A percentile compares a stretch with the other conserved stretches of the same genome.
These are phyloP conservation scores for Diorhabda elongata DNA, from an alignment of 1,140 invertebrate genomes.

Conservation along the genomic window DNA sequence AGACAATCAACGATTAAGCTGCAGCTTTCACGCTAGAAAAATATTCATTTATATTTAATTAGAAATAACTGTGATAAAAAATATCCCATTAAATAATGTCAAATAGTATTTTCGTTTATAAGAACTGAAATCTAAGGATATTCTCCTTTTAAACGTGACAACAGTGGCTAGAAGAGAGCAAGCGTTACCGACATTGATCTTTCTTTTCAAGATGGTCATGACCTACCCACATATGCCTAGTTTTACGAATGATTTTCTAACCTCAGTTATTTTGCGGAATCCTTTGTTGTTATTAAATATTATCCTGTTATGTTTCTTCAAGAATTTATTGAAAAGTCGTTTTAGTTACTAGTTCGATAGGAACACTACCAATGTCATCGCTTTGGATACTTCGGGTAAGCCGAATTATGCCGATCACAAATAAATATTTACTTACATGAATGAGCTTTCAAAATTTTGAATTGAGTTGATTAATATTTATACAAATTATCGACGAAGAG, in stretches of 20 bases:
- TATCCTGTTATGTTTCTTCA: not conserved
- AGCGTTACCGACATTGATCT: not conserved
- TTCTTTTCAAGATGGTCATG: not conserved
- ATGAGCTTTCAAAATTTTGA: too few relatives aligned
- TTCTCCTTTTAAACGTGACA: not conserved
- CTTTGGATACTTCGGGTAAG: slow-evolving; percentile 1
- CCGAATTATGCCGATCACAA: not conserved
- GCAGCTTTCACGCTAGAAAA: too few relatives aligned
- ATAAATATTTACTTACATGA: not conserved
- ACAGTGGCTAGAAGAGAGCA: not conserved
- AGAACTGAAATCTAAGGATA: not conserved
- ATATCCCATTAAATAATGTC: too few relatives aligned
- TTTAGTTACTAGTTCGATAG: not conserved
- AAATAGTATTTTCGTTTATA: too few relatives aligned
- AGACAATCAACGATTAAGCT: too few relatives aligned
- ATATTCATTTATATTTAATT: too few relatives aligned
- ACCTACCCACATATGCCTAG: not conserved
- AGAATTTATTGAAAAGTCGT: not conserved
- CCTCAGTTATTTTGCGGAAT: not conserved
- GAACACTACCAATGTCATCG: not conserved
- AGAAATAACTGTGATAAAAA: too few relatives aligned
- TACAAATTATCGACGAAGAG: too few relatives aligned
- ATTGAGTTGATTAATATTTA: too few relatives aligned
- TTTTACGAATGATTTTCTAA: not conserved
- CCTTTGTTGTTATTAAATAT: not conserved